Conservation (phyloP, 2,113 vertebrate genomes). For the Corythaeola cristata region DNA sequence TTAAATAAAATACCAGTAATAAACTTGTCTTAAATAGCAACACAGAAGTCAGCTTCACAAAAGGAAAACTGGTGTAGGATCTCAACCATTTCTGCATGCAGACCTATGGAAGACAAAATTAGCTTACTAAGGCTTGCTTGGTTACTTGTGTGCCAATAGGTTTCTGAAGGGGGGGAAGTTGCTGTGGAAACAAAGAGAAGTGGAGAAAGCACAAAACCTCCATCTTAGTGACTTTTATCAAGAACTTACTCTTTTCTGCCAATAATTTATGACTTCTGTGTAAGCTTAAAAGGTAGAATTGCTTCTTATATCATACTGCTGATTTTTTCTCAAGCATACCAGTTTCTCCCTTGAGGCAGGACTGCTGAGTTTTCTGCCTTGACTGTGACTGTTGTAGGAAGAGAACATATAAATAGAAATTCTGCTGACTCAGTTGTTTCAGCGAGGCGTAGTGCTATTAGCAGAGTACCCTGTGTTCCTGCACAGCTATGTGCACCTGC, state of each 20-base stretch:
- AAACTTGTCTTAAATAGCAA: not conserved
- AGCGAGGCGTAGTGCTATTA: conserved; percentile 45
- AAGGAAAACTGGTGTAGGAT: not conserved
- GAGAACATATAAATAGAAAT: conserved; percentile 59
- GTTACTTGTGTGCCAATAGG: not conserved
- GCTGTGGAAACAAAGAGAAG: not conserved
- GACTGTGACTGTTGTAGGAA: conserved; percentile 32
- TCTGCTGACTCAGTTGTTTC: conserved; percentile 66
- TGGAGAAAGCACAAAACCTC: not conserved
- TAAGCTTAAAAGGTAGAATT: not conserved
- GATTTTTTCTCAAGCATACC: not conserved
- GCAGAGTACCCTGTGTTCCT: conserved; percentile 61
- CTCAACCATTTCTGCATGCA: not conserved
- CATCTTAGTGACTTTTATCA: not conserved
- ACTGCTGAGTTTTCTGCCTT: conserved; percentile 40
- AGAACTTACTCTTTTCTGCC: not conserved
- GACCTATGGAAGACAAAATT: not conserved
- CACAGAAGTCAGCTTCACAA: not conserved
- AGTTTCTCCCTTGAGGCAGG: not conserved
- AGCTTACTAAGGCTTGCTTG: not conserved
- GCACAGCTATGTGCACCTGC: conserved; percentile 56
- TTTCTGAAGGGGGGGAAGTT: not conserved
- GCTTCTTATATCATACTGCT: not conserved
- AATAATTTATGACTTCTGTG: not conserved
- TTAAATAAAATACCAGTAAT: not conserved